Evolutionary conservation across 2,113 vertebrate genomes (phyloP), one percentile per base, ranked within the genome.

Genomic region (Actenoides hombroni): DNA sequence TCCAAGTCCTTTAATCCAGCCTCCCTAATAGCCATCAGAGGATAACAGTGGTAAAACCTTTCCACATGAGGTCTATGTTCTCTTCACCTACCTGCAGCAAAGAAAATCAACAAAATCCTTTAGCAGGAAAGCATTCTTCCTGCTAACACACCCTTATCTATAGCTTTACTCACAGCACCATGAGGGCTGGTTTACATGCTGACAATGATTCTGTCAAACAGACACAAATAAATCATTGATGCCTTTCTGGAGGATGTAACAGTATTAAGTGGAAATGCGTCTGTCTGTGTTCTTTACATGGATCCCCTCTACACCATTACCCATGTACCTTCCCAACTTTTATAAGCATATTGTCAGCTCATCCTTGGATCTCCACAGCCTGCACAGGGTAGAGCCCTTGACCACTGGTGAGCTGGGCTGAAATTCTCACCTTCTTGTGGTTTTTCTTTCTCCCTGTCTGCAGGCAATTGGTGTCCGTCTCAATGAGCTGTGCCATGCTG

Each of bases 391-490:
- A 56, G 29, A 48, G 28, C 57, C 49, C 29, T 44, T 31, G 26
- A 40, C 53, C 29, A 15, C 21, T 44, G 11, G 17, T 12, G 42
- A 48, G 16, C 2, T 49, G 67, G n/a, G 63, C 67, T 90, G 82
- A 42, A 80, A 24, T 87, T 39, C 25, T 87, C 81, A 31, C 78
- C 48, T 51, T 8, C 25, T 49, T 29, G 31, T 78, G 59, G 24
- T 81, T 35, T 93, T 69, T 90, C 18, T 65, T 57, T 49, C 61
- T 94, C 74, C 44, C 51, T 56, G 11, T 4, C 57, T 86, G 26
- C 97, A 99, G 99, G 99, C 99, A 0, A 99, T 99, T 13, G 99
- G 99, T 10, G 96, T 99, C 40, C 98, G 99, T 56, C 97, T 99
- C 68, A 99, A 99, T 1, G 99, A 99, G 94, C 97, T 99, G 76